Evolutionary conservation across 2,888 invertebrate genomes (phyloP).

Genomic region (Cenopis cana): DNA sequence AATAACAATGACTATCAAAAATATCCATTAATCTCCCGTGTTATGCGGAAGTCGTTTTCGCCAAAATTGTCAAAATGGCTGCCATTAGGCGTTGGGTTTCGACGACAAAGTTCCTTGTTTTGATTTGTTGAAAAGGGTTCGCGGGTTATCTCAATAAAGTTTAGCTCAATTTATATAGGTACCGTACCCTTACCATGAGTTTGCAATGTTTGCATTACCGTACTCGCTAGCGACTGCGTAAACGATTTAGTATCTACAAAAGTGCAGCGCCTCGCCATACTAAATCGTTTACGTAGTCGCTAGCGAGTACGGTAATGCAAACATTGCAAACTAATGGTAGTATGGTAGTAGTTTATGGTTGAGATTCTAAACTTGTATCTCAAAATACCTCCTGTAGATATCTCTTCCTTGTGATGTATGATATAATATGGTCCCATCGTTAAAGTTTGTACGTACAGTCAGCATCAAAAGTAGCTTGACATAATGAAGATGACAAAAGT

Average conservation of each 20-base stretch:
- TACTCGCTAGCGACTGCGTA: too few relatives aligned
- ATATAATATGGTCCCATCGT: too few relatives aligned
- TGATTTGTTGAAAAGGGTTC: constrained; percentile 33
- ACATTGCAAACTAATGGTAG: too few relatives aligned
- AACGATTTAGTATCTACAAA: too few relatives aligned
- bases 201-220: too few relatives aligned
- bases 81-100: constrained; percentile 51
- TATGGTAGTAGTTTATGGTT: background rate
- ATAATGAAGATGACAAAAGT: too few relatives aligned
- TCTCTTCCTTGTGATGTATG: constrained; percentile 1
- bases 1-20: constrained; percentile 40
- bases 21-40: constrained; percentile 42
- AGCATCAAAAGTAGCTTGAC: too few relatives aligned
- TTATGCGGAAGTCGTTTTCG: constrained; percentile 56
- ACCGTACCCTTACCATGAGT: too few relatives aligned
- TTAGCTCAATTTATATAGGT: background rate
- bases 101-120: constrained; percentile 44
- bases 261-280: too few relatives aligned
- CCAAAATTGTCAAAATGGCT: constrained; percentile 52
- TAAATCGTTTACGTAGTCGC: too few relatives aligned
- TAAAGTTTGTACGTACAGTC: too few relatives aligned
- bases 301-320: too few relatives aligned
- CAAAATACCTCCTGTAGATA: background rate
- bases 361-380: background rate
- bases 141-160: constrained; percentile 3